phyloP scores from a whole-genome alignment of 2,797 vertebrate species.

The Chanos chanos region DNA sequence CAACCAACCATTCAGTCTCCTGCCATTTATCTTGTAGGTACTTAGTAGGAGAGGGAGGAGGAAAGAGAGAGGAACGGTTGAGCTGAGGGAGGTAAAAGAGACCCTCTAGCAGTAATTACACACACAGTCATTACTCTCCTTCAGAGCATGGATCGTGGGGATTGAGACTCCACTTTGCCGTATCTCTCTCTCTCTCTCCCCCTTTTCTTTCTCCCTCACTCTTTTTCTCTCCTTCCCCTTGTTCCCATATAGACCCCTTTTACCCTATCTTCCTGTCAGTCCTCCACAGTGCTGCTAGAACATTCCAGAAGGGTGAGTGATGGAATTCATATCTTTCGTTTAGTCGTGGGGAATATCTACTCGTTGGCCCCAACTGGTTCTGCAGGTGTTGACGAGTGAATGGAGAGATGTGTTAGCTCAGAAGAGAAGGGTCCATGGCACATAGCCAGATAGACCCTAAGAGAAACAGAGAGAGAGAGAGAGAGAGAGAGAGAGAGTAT shows the following conservation, averaged over 20 bases:
- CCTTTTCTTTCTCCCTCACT: conserved; percentile 7
- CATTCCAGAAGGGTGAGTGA: conserved; percentile 23
- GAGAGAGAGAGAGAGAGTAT: background rate
- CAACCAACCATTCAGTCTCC: conserved; percentile 21
- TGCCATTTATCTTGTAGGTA: conserved; percentile 32
- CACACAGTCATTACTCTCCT: conserved; percentile 33
- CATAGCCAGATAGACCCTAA: background rate
- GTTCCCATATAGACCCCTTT: background rate
- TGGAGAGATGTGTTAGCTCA: background rate
- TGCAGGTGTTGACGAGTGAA: conserved; percentile 5
- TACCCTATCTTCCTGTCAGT: background rate
- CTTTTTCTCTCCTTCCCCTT: background rate
- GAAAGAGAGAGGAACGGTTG: background rate
- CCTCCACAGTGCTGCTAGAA: background rate
- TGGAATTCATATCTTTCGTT: conserved; percentile 41
- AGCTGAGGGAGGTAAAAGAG: conserved; percentile 15
- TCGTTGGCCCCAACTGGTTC: background rate
- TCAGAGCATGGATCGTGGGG: too few relatives aligned
- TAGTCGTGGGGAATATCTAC: conserved; percentile 4
- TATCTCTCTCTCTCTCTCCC: conserved; percentile 32
- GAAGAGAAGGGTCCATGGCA: background rate
- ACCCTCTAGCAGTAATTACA: conserved; percentile 38
- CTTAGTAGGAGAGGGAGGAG: conserved; percentile 15
- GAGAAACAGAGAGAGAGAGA: background rate
- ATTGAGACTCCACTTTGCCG: conserved; percentile 39